Evolutionary conservation across 2,113 vertebrate species (phyloP), one percentile per base, ranked within the genome.

Genomic region (Otolemur garnettii): DNA sequence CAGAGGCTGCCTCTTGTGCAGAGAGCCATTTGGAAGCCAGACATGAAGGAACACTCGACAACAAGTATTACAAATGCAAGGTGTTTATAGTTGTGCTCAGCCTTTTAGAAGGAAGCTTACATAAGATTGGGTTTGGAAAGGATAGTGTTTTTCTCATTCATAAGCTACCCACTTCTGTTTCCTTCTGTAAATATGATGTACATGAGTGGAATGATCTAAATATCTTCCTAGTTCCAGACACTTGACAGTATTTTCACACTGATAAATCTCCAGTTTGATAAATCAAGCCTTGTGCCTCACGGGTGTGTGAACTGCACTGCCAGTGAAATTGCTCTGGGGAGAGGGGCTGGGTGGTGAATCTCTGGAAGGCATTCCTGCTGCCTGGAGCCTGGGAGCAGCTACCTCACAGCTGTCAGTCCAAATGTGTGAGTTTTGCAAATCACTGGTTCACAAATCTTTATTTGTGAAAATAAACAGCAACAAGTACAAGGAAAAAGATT

Each of bases 241-340:
- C 97, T 96, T 98, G 97, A 85, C 97, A 94, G 80, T 97, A 94
- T 98, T 98, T 98, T 96, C 94, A 81, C 94, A 84, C 74, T 64
- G 74, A 97, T n/a, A n/a, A n/a, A n/a, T 94, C 95, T 91, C 96
- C 50, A 4, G 4, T 87, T 90, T 2, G n/a, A 96, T 98, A 98
- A 98, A 98, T 98, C 97, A 98, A 74, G 95, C 84, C 11, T 1
- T 50, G 95, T 71, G 95, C 86, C 11, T 1, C 42, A 94, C 7
- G 3, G 87, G 95, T 87, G 85, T 59, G 33, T 6, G 11, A 88
- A 19, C 82, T 97, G 69, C 84, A 91, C 57, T 72, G 15, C 96
- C 93, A 94, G 2, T 71, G 77, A 50, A 95, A 97, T 64, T 71
- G 55, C 81, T 86, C 0, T 14, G 77, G 92, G 68, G 86, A 78